These are phyloP conservation scores for Mormyrops attenuatus DNA, from an alignment of 2,797 vertebrate genomes.

Conservation along the genomic window DNA sequence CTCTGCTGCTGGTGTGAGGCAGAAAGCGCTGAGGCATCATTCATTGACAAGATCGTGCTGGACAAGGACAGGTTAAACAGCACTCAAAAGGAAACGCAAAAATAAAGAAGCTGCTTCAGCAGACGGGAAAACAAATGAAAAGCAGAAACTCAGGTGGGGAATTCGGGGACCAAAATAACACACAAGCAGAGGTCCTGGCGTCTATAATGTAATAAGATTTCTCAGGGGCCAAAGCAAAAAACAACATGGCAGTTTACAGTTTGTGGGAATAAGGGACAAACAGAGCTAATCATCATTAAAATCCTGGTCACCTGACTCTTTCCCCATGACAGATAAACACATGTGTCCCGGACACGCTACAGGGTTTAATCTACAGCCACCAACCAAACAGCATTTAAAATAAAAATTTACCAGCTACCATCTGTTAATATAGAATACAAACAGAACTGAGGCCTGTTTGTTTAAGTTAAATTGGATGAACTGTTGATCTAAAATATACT, in stretches of 20 bases:
- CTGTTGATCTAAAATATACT: not conserved
- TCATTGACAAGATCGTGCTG: not conserved
- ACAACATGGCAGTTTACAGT: not conserved
- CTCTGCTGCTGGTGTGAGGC: not conserved
- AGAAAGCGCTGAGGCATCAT: not conserved
- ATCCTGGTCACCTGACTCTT: not conserved
- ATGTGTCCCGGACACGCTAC: not conserved
- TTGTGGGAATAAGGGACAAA: not conserved
- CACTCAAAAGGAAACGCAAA: not conserved
- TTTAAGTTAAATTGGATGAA: not conserved
- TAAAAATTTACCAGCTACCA: not conserved
- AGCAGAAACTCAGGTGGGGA: not conserved
- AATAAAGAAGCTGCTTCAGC: conserved; percentile 7
- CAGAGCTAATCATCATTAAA: not conserved
- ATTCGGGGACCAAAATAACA: not conserved
- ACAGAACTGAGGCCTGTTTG: not conserved
- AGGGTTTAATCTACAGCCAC: not conserved
- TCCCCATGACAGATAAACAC: not conserved
- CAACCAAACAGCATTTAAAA: not conserved
- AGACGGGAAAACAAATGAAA: not conserved
- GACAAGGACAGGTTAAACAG: conserved; percentile 10
- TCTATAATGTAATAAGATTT: not conserved
- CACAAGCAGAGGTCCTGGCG: not conserved
- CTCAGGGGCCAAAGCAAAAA: not conserved
- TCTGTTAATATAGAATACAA: not conserved